A percentile compares a stretch with the other conserved stretches of the same genome.
These are phyloP conservation scores for Drosophila birchii DNA, from an alignment of 2,888 invertebrate species.

Conservation along the genomic window DNA sequence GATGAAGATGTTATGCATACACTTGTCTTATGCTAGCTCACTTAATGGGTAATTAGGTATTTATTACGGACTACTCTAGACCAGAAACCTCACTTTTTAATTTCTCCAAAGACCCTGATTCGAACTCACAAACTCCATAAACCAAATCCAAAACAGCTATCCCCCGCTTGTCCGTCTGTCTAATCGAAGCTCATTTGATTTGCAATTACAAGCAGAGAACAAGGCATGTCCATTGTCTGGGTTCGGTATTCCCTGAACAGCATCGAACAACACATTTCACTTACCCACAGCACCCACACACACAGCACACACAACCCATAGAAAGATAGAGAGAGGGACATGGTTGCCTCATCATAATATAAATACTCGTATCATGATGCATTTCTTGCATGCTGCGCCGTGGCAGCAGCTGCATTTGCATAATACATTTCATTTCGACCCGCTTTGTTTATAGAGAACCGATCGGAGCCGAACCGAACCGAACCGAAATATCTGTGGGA, in stretches of 20 bases:
- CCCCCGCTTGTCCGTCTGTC: conserved; percentile 9
- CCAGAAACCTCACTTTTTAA: neutral
- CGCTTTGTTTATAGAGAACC: conserved; percentile 38
- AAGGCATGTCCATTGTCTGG: conserved; percentile 43
- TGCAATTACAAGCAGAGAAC: conserved; percentile 35
- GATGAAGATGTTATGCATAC: conserved; percentile 1
- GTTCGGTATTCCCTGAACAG: conserved; percentile 13
- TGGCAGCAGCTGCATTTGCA: conserved; percentile 71
- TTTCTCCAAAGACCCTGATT: fast-evolving
- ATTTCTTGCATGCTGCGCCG: conserved; percentile 36
- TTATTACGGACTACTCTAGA: neutral
- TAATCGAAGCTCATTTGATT: conserved; percentile 36
- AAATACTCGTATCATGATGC: conserved; percentile 43
- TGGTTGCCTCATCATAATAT: conserved; percentile 44
- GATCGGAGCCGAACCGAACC: conserved; percentile 12
- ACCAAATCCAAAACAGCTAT: conserved; percentile 9
- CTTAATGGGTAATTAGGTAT: neutral
- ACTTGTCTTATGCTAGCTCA: neutral
- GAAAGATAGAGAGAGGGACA: neutral
- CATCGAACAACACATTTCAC: conserved; percentile 36
- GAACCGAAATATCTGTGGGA: conserved; percentile 41
- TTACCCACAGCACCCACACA: conserved; percentile 41
- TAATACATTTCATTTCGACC: conserved; percentile 55
- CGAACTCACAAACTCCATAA: neutral
- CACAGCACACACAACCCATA: conserved; percentile 1